Evolutionary conservation across 1,140 invertebrate genomes (phyloP).

Genomic region (Carcinoscorpius rotundicauda): DNA sequence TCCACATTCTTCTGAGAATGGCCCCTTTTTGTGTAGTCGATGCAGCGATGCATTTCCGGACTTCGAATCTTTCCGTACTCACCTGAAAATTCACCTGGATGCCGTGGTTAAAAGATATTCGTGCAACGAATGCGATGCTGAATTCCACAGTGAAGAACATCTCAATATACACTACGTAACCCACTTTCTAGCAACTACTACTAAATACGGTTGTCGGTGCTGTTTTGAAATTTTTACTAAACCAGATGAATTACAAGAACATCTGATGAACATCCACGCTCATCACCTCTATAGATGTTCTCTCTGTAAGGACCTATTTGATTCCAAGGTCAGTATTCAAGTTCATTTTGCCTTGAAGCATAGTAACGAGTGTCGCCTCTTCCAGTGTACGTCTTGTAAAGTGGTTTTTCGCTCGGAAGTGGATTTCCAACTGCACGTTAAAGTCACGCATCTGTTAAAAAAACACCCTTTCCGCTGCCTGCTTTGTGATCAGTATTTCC

Average conservation of each 20-base stretch:
- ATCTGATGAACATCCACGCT: constrained; percentile 70
- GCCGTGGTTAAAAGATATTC: constrained; percentile 28
- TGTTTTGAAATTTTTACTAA: constrained; percentile 70
- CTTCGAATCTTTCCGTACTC: constrained; percentile 74
- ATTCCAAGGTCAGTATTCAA: constrained; percentile 60
- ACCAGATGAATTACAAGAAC: constrained; percentile 75
- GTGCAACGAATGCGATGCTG: constrained; percentile 65
- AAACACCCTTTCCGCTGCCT: constrained; percentile 46
- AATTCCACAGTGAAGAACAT: constrained; percentile 51
- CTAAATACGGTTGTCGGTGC: constrained; percentile 68
- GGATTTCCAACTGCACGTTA: constrained; percentile 50
- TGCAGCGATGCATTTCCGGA: constrained; percentile 75
- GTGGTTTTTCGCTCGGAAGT: constrained; percentile 56
- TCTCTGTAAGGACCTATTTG: constrained; percentile 80
- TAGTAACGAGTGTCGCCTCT: constrained; percentile 65
- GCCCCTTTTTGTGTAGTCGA: constrained; percentile 68
- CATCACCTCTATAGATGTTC: constrained; percentile 74
- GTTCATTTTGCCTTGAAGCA: constrained; percentile 83
- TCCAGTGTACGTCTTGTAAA: constrained; percentile 63
- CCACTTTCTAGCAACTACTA: constrained; percentile 60
- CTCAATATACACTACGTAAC: constrained; percentile 58
- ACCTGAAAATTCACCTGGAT: constrained; percentile 65
- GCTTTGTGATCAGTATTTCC: constrained; percentile 58
- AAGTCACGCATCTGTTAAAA: constrained; percentile 34
- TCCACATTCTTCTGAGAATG: constrained; percentile 28